Base-by-base conservation (phyloP, 2,888 invertebrate genomes). In the Gnatocerus cornutus region DNA sequence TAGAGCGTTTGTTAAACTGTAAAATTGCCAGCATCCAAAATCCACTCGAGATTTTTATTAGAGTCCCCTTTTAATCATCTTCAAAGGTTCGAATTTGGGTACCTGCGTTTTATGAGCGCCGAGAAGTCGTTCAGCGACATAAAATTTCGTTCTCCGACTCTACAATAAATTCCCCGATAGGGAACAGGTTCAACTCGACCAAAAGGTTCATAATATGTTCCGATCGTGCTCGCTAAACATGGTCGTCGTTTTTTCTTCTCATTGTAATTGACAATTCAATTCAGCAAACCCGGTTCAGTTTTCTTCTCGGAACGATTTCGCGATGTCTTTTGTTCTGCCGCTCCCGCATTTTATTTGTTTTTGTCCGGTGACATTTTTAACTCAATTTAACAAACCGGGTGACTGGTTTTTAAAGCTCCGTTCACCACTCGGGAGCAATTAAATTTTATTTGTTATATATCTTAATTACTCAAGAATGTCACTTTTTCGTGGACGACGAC, bases 201-300 rank as follows among this genome's bases (percentile, higher is more conserved):
- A 33, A 55, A 50, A 39, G 65, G 56, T 64, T 55, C 64, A 64
- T 55, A 64, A 30, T 53, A 64, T 66, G 53, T 48, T 53, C 43
- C 33, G 67, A 66, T 71, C 71, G 71, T 71, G 71, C 67, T 67
- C 63, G 67, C 71, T 71, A 67, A 67, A 71, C 71, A 66, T 71
- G 63, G 71, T 58, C 55, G 52, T 46, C 10, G 43, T 55, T 61
- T 68, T 62, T 61, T 62, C 68, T 73, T 77, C 76, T 75, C 73
- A 76, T 79, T 79, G 79, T 79, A 80, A 82, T 82, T 83, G 82
- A 83, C 82, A 80, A 81, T 82, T 83, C 82, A 82, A 83, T 83
- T 81, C 82, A 77, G 72, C 75, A 73, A 72, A 77, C 76, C 79
- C 73, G 76, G 69, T 74, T 77, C 71, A 72, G 74, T 76, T 77